A percentile compares a stretch with the other conserved stretches of the same genome.
Evolutionary conservation across 2,113 vertebrate species (phyloP).

Genomic region (Anoura caudifer): DNA sequence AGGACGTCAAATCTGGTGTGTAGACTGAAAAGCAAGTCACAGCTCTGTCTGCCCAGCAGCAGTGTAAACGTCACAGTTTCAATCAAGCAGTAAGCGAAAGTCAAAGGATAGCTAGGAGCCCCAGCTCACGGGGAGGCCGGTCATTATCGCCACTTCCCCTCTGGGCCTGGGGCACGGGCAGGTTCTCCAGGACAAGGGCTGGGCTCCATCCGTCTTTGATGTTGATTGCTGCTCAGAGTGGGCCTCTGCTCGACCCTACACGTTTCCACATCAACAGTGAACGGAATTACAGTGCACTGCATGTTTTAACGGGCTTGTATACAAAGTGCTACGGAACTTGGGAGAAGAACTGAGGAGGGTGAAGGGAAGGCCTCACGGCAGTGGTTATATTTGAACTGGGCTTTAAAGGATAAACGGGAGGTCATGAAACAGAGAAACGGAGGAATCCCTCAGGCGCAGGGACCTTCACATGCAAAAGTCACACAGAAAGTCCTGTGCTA

Average conservation of each 20-base stretch:
- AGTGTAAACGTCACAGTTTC: neutral
- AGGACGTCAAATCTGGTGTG: neutral
- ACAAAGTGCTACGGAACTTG: neutral
- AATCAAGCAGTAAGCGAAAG: constrained; percentile 18
- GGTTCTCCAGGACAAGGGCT: neutral
- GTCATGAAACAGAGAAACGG: neutral
- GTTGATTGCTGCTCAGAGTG: neutral
- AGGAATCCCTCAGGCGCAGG: neutral
- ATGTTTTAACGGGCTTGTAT: neutral
- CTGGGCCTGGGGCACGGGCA: neutral
- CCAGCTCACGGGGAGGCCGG: neutral
- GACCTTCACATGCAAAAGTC: neutral
- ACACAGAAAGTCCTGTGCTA: neutral
- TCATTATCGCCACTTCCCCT: neutral
- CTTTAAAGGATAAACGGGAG: constrained; percentile 30
- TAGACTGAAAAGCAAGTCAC: constrained; percentile 23
- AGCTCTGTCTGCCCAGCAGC: neutral
- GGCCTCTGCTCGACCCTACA: neutral
- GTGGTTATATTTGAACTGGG: neutral
- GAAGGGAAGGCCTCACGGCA: neutral
- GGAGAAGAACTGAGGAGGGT: neutral
- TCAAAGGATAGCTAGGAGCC: neutral
- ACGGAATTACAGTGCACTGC: neutral
- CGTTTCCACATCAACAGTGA: neutral
- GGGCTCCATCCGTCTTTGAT: neutral